These are phyloP conservation scores for Hirtodrosophila confusa DNA, from an alignment of 2,888 invertebrate genomes.

Conservation along the genomic window DNA sequence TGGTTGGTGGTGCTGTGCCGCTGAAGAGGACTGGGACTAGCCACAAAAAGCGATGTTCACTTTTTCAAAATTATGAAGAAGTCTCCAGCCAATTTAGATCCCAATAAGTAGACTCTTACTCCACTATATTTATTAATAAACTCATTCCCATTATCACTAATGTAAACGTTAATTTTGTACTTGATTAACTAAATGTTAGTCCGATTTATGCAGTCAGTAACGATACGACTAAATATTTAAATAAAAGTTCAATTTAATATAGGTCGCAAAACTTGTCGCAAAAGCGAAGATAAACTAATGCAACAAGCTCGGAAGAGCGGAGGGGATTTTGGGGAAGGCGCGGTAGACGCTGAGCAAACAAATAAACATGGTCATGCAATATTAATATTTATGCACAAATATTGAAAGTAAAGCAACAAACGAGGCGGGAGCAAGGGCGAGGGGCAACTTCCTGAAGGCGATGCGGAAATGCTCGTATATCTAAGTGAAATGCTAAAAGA, in stretches of 20 bases:
- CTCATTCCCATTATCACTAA: no score
- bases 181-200: no score
- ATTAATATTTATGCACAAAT: constrained; percentile 79
- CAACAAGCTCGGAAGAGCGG: neutral
- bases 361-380: constrained; percentile 74
- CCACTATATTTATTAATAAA: no score
- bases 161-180: no score
- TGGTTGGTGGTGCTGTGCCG: constrained; percentile 26
- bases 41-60: no score
- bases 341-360: constrained; percentile 38
- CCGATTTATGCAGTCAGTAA: no score
- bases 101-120: no score
- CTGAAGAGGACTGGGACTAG: constrained; percentile 14
- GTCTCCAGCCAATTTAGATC: no score
- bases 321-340: constrained; percentile 7
- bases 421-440: neutral
- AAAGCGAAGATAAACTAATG: neutral
- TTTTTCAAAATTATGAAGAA: no score
- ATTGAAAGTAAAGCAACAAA: constrained; percentile 52
- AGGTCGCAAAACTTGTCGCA: neutral
- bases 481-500: constrained; percentile 78
- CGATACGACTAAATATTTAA: neutral
- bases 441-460: constrained; percentile 42
- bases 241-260: neutral
- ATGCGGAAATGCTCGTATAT: constrained; percentile 45